These are phyloP conservation scores for Argya squamiceps DNA, from an alignment of 2,797 vertebrate genomes.

Conservation along the genomic window DNA sequence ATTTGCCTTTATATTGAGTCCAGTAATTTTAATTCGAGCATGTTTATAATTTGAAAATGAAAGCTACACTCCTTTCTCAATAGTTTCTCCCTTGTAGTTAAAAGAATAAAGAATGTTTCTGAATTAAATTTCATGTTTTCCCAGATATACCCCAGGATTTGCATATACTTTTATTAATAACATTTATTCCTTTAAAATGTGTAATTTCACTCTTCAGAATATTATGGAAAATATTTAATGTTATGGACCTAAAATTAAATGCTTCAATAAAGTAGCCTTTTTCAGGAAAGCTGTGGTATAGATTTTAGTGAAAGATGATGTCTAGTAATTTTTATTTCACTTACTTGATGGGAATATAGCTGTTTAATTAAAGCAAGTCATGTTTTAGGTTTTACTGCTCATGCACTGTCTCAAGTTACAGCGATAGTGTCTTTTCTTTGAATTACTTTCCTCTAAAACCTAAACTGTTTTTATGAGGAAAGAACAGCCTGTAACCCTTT, in stretches of 20 bases:
- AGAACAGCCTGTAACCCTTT: not conserved
- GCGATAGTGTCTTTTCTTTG: not conserved
- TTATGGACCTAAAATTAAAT: not conserved
- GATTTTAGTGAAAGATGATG: not conserved
- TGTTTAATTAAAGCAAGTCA: not conserved
- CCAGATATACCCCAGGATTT: not conserved
- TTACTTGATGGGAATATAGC: not conserved
- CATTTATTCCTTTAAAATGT: not conserved
- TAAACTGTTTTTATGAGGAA: not conserved
- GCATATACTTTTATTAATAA: not conserved
- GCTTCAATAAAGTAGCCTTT: not conserved
- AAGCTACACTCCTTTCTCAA: not conserved
- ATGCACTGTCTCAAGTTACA: not conserved
- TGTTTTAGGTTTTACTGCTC: not conserved
- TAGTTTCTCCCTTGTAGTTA: not conserved
- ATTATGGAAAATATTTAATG: not conserved
- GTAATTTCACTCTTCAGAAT: not conserved
- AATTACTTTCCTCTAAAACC: not conserved
- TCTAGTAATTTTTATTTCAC: not conserved
- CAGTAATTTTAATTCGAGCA: not conserved
- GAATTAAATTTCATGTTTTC: not conserved
- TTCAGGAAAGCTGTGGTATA: not conserved
- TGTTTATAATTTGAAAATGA: not conserved
- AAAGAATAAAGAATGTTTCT: not conserved
- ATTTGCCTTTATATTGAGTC: not conserved